Conservation (phyloP, 2,888 invertebrate species). For the Euplagia quadripunctaria region DNA sequence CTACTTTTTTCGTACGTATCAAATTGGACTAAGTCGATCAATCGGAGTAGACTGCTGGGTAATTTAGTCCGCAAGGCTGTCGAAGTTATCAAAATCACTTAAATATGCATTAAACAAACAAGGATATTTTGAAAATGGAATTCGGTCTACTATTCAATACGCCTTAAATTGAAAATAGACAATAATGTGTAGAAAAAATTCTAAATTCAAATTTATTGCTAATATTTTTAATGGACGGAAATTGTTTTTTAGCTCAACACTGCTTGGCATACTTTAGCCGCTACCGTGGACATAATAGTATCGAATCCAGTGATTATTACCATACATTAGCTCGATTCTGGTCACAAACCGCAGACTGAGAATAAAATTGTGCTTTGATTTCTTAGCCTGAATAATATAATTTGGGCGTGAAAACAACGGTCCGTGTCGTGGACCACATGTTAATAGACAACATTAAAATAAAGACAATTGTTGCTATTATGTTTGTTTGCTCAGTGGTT, state of each 20-base stretch:
- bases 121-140: background rate
- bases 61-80: slow-evolving; percentile 42
- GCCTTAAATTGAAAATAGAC: background rate
- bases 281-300: slow-evolving; percentile 33
- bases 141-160: background rate
- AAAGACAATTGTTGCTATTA: slow-evolving; percentile 41
- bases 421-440: slow-evolving; percentile 44
- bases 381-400: slow-evolving; percentile 42
- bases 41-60: slow-evolving; percentile 45
- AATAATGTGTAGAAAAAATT: background rate
- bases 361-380: slow-evolving; percentile 45
- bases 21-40: slow-evolving; percentile 67
- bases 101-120: background rate
- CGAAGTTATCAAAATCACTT: background rate
- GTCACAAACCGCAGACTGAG: slow-evolving; percentile 50
- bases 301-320: slow-evolving; percentile 49
- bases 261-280: slow-evolving; percentile 6
- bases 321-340: slow-evolving; percentile 48
- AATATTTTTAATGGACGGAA: background rate
- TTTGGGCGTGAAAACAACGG: slow-evolving; percentile 51
- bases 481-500: slow-evolving; percentile 25
- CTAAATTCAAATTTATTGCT: background rate
- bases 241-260: slow-evolving; percentile 4
- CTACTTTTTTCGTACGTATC: slow-evolving; percentile 62
- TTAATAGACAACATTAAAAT: slow-evolving; percentile 45